A percentile compares a stretch with the other conserved stretches of the same genome.
phyloP scores from a whole-genome alignment of 2,113 vertebrate species.

The Tachycineta bicolor region DNA sequence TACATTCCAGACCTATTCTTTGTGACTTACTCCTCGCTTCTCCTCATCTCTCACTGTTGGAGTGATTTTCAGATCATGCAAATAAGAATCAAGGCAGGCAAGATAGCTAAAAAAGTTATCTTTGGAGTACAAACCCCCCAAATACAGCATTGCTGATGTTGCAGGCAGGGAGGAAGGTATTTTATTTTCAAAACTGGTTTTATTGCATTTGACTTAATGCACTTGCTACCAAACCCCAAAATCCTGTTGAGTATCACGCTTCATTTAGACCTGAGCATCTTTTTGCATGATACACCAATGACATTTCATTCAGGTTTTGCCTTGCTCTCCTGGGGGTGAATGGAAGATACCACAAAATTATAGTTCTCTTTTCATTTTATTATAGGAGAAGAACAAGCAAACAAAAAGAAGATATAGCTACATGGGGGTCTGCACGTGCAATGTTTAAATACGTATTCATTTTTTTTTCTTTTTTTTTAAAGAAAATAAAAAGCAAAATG shows the following conservation, averaged over 20 bases:
- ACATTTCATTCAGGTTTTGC: neutral
- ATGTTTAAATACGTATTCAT: neutral
- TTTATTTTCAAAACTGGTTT: neutral
- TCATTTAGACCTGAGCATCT: neutral
- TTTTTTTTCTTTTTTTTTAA: neutral
- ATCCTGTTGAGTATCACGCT: neutral
- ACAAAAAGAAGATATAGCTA: neutral
- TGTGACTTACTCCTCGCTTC: neutral
- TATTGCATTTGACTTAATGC: neutral
- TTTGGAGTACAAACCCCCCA: neutral
- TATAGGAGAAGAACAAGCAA: accelerated
- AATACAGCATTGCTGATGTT: neutral
- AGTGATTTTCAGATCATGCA: neutral
- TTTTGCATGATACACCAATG: neutral
- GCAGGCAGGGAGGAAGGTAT: neutral
- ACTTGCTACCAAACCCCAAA: neutral
- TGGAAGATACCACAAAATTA: neutral
- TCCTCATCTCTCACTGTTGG: neutral
- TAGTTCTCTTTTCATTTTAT: neutral
- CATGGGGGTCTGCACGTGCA: neutral
- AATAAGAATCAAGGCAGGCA: neutral
- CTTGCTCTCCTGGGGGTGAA: neutral
- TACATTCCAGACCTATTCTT: neutral
- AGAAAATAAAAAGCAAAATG: neutral
- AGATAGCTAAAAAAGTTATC: neutral